These are phyloP conservation scores for Lacerta agilis DNA, from an alignment of 2,797 vertebrate species.

Conservation along the genomic window DNA sequence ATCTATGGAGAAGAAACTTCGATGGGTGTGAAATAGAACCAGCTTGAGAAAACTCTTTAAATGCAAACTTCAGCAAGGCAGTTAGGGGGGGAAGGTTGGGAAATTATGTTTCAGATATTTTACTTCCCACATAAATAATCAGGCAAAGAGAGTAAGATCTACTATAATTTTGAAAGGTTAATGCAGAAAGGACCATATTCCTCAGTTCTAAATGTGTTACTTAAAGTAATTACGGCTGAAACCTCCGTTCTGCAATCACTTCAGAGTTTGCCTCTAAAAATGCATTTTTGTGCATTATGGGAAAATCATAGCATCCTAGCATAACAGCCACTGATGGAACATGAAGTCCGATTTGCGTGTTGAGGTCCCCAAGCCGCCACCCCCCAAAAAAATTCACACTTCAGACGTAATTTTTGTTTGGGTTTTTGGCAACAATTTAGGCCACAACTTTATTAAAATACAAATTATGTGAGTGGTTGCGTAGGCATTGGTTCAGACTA, in stretches of 20 bases:
- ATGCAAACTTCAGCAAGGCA: fast-evolving
- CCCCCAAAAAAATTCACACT: too few species aligned
- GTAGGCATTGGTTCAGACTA: too few species aligned
- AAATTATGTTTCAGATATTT: constrained; percentile 22
- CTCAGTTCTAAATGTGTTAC: not conserved
- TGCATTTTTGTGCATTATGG: not conserved
- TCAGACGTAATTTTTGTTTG: too few species aligned
- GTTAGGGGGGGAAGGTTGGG: not conserved
- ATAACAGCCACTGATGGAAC: not conserved
- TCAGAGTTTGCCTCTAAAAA: not conserved
- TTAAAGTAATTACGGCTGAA: constrained; percentile 16
- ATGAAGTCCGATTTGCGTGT: not conserved
- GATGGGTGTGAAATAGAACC: constrained; percentile 13
- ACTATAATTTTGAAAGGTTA: not conserved
- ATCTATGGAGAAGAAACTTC: constrained; percentile 17
- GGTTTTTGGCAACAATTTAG: too few species aligned
- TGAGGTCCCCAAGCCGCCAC: too few species aligned
- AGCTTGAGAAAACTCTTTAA: not conserved
- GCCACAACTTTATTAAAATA: too few species aligned
- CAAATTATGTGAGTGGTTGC: too few species aligned
- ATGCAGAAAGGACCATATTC: not conserved
- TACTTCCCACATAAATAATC: not conserved
- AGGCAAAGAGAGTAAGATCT: not conserved
- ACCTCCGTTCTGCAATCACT: not conserved
- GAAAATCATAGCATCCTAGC: too few species aligned